phyloP scores from a whole-genome alignment of 1,140 invertebrate species.

The Calliphora vicina region DNA sequence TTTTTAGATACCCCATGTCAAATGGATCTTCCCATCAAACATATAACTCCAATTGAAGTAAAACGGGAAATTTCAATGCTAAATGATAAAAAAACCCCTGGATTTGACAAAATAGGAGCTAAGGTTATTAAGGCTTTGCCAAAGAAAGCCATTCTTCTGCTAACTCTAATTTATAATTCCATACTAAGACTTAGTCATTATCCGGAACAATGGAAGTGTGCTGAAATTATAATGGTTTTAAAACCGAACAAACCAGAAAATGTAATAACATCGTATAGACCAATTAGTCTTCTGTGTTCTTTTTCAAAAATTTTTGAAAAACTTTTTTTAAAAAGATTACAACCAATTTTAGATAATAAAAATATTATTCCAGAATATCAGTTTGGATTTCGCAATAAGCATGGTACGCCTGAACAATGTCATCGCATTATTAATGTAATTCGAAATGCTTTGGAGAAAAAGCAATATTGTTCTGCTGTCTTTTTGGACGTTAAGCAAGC shows the following conservation, averaged over 20 bases:
- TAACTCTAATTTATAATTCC: slow-evolving; percentile 40
- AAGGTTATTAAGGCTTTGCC: slow-evolving; percentile 37
- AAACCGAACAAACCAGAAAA: background rate
- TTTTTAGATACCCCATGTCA: slow-evolving; percentile 32
- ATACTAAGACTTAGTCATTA: slow-evolving; percentile 11
- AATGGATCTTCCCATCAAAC: slow-evolving; percentile 26
- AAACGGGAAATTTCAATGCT: slow-evolving; percentile 39
- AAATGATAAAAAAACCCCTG: slow-evolving; percentile 44
- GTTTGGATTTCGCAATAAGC: slow-evolving; percentile 47
- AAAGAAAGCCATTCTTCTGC: slow-evolving; percentile 38
- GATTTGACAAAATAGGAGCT: slow-evolving; percentile 38
- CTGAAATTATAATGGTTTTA: background rate
- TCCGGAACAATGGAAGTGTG: background rate
- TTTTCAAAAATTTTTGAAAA: slow-evolving; percentile 53
- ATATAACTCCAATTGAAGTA: slow-evolving; percentile 36
- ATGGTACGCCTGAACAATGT: slow-evolving; percentile 27
- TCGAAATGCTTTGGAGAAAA: background rate
- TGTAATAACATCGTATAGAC: background rate
- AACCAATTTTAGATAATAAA: slow-evolving; percentile 33
- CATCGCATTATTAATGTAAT: background rate
- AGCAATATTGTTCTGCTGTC: slow-evolving; percentile 28
- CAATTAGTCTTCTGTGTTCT: slow-evolving; percentile 45
- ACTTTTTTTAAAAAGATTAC: slow-evolving; percentile 47
- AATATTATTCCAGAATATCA: slow-evolving; percentile 44
- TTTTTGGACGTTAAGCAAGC: slow-evolving; percentile 37